phyloP scores from a whole-genome alignment of 2,888 invertebrate species.

The Rotaria sp. region DNA sequence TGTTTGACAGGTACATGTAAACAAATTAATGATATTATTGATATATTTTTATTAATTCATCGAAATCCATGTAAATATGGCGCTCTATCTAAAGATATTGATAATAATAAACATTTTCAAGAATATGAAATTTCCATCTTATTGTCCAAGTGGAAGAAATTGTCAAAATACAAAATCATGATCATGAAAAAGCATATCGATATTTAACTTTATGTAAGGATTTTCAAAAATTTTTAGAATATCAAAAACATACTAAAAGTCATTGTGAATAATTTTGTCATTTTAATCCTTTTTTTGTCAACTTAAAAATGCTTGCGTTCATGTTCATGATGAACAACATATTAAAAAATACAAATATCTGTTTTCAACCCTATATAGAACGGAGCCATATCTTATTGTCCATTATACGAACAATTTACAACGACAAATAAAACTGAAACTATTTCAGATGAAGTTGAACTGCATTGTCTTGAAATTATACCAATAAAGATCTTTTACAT shows the following conservation, averaged over 20 bases:
- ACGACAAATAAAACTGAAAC: neutral
- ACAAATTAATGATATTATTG: no score
- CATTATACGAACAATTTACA: neutral
- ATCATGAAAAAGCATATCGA: no score
- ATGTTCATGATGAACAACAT: neutral
- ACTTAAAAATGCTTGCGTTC: neutral
- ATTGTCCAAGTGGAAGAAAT: neutral
- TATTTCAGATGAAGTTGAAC: neutral
- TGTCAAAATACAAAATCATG: no score
- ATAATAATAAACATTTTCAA: no score
- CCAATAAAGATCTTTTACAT: neutral
- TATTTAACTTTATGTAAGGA: neutral
- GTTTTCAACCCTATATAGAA: neutral
- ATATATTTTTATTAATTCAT: neutral
- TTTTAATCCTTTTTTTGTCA: no score
- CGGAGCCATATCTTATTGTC: neutral
- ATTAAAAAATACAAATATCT: neutral
- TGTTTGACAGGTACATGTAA: no score
- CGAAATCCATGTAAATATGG: neutral
- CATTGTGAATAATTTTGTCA: no score
- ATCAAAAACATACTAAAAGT: no score
- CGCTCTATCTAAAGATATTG: neutral
- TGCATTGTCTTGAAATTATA: neutral
- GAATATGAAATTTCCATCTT: no score
- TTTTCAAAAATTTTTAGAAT: no score